Evolutionary conservation across 1,140 invertebrate genomes (phyloP).

Genomic region (Globodera ellingtonae): DNA sequence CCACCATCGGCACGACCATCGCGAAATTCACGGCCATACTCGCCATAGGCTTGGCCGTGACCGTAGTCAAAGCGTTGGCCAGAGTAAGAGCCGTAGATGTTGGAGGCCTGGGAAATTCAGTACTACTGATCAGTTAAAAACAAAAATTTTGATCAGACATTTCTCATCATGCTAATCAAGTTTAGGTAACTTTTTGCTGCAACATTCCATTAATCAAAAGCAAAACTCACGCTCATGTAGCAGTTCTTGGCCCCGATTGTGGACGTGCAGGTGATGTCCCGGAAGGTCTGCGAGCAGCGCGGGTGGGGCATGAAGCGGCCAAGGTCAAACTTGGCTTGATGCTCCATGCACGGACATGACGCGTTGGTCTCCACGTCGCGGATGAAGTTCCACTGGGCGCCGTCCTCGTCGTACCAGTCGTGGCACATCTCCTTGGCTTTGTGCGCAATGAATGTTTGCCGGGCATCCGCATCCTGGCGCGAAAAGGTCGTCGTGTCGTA

Average conservation of each 20-base stretch:
- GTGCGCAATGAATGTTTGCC: slow-evolving; percentile 52
- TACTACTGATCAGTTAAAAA: neutral
- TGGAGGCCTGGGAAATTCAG: slow-evolving; percentile 45
- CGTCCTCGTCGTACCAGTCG: slow-evolving; percentile 65
- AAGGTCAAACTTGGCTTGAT: slow-evolving; percentile 59
- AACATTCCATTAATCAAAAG: neutral
- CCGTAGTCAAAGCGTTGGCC: slow-evolving; percentile 39
- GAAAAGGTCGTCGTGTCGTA: slow-evolving; percentile 56
- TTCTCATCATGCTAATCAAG: neutral
- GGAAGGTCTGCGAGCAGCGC: slow-evolving; percentile 63
- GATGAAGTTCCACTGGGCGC: slow-evolving; percentile 57
- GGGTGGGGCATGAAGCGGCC: slow-evolving; percentile 66
- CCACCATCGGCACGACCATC: slow-evolving; percentile 13
- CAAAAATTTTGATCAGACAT: neutral
- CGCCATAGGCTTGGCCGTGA: slow-evolving; percentile 42
- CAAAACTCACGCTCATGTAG: slow-evolving; percentile 50
- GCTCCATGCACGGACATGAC: slow-evolving; percentile 64
- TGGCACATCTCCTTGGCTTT: slow-evolving; percentile 65
- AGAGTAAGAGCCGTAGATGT: slow-evolving; percentile 59
- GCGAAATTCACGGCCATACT: neutral
- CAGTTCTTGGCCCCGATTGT: slow-evolving; percentile 63
- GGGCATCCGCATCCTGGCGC: slow-evolving; percentile 48
- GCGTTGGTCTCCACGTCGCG: slow-evolving; percentile 64
- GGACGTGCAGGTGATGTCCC: slow-evolving; percentile 64
- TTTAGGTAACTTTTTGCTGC: slow-evolving; percentile 31